Conservation (phyloP, 2,888 invertebrate genomes). For the Cephus pygmeus region DNA sequence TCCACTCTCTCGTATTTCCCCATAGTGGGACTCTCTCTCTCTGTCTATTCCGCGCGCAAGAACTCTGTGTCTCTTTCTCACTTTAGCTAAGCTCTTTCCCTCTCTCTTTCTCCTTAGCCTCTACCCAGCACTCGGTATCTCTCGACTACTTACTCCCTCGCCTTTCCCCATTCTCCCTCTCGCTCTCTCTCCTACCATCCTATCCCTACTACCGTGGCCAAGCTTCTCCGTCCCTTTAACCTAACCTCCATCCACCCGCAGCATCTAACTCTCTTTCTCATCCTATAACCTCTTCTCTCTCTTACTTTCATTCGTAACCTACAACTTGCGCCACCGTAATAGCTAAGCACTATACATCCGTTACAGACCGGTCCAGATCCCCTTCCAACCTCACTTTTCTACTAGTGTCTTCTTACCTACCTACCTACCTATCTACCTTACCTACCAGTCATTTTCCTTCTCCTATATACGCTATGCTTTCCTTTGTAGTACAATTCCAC, state of each 20-base stretch:
- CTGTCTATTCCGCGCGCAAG: background rate
- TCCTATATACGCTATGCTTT: background rate
- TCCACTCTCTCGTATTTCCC: constrained; percentile 6
- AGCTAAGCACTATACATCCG: constrained; percentile 7
- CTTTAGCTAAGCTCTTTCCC: constrained; percentile 23
- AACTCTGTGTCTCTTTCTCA: constrained; percentile 1
- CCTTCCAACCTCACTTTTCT: background rate
- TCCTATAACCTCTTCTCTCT: constrained; percentile 11
- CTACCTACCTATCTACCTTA: background rate
- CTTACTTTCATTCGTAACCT: background rate
- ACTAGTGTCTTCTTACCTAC: background rate
- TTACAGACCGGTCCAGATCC: background rate
- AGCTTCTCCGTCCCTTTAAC: background rate
- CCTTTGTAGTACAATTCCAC: background rate
- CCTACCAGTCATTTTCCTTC: background rate
- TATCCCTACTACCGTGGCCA: constrained; percentile 3
- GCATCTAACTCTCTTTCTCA: background rate
- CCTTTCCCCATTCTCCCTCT: constrained; percentile 5
- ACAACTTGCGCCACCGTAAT: background rate
- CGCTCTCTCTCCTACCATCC: background rate
- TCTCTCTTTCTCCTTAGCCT: constrained; percentile 25
- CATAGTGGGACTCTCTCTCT: constrained; percentile 5
- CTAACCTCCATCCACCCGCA: background rate
- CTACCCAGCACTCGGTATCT: constrained; percentile 23
- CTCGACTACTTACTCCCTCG: constrained; percentile 20